Evolutionary conservation across 2,797 vertebrate genomes (phyloP).

Genomic region (Pitangus sulphuratus): DNA sequence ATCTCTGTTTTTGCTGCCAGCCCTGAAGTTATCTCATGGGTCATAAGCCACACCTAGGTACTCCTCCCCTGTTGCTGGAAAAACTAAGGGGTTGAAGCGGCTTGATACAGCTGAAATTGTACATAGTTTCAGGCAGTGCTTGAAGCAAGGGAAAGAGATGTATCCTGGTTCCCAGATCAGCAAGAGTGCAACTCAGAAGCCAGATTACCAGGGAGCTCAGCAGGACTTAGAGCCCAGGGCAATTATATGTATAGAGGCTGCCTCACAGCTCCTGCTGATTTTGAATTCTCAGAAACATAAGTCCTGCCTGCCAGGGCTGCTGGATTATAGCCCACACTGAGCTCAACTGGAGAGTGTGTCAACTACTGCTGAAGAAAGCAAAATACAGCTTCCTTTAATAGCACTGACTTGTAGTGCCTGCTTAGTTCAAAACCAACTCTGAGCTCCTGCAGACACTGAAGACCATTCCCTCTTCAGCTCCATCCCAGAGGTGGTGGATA

Average conservation of each 20-base stretch:
- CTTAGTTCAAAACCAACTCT: neutral
- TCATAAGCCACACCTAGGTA: neutral
- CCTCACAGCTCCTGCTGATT: neutral
- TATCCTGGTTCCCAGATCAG: neutral
- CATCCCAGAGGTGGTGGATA: neutral
- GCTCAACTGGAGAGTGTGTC: neutral
- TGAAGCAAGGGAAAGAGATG: neutral
- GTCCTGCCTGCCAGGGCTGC: neutral
- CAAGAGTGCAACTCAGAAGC: neutral
- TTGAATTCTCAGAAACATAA: neutral
- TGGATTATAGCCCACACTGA: neutral
- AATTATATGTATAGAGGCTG: neutral
- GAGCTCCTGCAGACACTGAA: neutral
- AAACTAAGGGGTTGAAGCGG: neutral
- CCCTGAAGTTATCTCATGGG: neutral
- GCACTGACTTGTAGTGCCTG: neutral
- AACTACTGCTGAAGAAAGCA: constrained; percentile 14
- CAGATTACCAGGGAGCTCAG: neutral
- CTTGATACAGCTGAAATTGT: neutral
- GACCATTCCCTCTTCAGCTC: neutral
- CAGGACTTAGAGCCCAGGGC: neutral
- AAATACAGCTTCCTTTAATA: constrained; percentile 1
- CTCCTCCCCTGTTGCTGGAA: neutral
- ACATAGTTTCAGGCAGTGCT: neutral
- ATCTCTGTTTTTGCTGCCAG: neutral